phyloP scores from a whole-genome alignment of 2,113 vertebrate species.

The Gadus chalcogrammus region DNA sequence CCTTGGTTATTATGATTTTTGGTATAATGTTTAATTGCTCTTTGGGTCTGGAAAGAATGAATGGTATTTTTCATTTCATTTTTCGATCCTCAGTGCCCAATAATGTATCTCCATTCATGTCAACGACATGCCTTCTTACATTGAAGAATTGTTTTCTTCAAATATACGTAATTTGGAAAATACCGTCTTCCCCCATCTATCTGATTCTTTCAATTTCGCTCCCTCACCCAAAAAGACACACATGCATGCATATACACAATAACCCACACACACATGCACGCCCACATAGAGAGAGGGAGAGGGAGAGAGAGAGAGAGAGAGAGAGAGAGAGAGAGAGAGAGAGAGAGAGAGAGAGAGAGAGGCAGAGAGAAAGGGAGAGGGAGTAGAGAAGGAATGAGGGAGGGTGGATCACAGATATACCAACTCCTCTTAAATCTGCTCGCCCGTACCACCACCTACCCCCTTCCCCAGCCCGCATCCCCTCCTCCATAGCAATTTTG shows the following conservation, averaged over 20 bases:
- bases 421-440: constrained; percentile 72
- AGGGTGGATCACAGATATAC: constrained; percentile 49
- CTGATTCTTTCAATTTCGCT: constrained; percentile 19
- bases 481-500: constrained; percentile 94
- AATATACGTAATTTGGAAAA: background rate
- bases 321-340: constrained; percentile 37
- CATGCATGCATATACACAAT: background rate
- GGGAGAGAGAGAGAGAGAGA: constrained; percentile 44
- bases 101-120: background rate
- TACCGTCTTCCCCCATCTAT: constrained; percentile 22
- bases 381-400: constrained; percentile 37
- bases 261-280: constrained; percentile 13
- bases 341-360: constrained; percentile 43
- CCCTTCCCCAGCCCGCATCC: background rate
- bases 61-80: too few relatives aligned
- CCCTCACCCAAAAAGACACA: background rate
- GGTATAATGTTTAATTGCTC: background rate
- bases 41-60: too few relatives aligned
- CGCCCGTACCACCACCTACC: constrained; percentile 27
- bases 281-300: constrained; percentile 24
- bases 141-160: too few relatives aligned
- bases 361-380: constrained; percentile 38
- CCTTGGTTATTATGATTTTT: background rate
- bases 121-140: too few relatives aligned
- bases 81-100: background rate